These are phyloP conservation scores for Spilosoma lubricipeda DNA, from an alignment of 2,888 invertebrate species.

Conservation along the genomic window DNA sequence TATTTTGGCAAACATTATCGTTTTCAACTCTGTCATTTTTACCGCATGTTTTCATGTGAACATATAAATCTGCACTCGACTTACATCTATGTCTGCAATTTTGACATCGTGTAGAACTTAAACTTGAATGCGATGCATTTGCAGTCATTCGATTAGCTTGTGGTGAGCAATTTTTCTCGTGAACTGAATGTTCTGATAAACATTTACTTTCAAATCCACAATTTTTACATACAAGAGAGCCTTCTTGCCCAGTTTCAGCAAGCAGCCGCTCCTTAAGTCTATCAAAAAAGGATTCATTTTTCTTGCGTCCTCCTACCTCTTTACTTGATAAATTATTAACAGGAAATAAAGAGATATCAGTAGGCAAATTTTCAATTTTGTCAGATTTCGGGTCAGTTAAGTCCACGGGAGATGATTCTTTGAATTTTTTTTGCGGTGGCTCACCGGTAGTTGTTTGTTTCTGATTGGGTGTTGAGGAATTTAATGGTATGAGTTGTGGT, in stretches of 20 bases:
- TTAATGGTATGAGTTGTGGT: slow-evolving; percentile 91
- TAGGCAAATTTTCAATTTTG: slow-evolving; percentile 61
- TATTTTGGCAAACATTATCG: slow-evolving; percentile 63
- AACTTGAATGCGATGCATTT: slow-evolving; percentile 77
- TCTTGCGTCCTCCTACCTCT: slow-evolving; percentile 80
- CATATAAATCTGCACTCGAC: slow-evolving; percentile 91
- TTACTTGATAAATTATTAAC: slow-evolving; percentile 60
- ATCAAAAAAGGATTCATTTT: slow-evolving; percentile 93
- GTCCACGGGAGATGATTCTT: slow-evolving; percentile 61
- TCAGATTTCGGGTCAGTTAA: slow-evolving; percentile 33
- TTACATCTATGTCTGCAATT: slow-evolving; percentile 95
- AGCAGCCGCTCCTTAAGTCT: slow-evolving; percentile 91
- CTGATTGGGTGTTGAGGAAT: slow-evolving; percentile 79
- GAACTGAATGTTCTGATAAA: slow-evolving; percentile 92
- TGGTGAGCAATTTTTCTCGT: slow-evolving; percentile 89
- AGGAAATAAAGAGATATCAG: slow-evolving; percentile 70
- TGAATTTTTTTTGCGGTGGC: slow-evolving; percentile 78
- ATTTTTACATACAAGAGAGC: slow-evolving; percentile 88
- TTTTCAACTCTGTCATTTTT: slow-evolving; percentile 76
- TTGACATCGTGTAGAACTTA: slow-evolving; percentile 93
- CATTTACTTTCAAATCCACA: slow-evolving; percentile 93
- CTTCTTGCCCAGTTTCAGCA: slow-evolving; percentile 87
- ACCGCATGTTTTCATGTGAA: slow-evolving; percentile 91
- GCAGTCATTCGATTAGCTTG: slow-evolving; percentile 74
- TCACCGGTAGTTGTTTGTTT: slow-evolving; percentile 72